phyloP scores from a whole-genome alignment of 2,113 vertebrate species.

The Rhagologus leucostigma region DNA sequence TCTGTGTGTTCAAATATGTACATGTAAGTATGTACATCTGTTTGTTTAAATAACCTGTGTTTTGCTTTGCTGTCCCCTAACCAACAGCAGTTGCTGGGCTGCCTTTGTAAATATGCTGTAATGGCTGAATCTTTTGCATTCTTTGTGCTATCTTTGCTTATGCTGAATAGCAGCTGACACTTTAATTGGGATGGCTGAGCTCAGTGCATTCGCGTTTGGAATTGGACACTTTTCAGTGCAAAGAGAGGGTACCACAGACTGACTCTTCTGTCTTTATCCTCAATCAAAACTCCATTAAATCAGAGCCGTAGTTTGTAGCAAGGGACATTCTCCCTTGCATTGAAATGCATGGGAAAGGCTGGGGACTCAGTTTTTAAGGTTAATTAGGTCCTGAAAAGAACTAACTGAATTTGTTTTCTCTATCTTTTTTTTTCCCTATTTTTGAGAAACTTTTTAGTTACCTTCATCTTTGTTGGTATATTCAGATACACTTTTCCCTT shows the following conservation, averaged over 20 bases:
- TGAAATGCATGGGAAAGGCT: conserved; percentile 30
- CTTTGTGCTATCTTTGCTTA: neutral
- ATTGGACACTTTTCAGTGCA: neutral
- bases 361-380: neutral
- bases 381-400: conserved; percentile 36
- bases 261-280: conserved; percentile 13
- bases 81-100: neutral
- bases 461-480: neutral
- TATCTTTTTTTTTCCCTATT: neutral
- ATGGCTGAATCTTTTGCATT: neutral
- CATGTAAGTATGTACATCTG: neutral
- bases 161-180: neutral
- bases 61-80: neutral
- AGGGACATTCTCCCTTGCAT: neutral
- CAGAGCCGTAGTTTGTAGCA: neutral
- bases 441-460: neutral
- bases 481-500: neutral
- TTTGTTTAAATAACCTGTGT: neutral
- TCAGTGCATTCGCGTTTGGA: conserved; percentile 19
- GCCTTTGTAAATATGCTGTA: neutral
- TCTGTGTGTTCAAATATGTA: neutral
- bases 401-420: neutral
- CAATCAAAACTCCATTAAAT: conserved; percentile 45
- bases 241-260: conserved; percentile 1
- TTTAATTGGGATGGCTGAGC: conserved; percentile 28